These are phyloP conservation scores for Anableps anableps DNA, from an alignment of 2,797 vertebrate species.

Conservation along the genomic window DNA sequence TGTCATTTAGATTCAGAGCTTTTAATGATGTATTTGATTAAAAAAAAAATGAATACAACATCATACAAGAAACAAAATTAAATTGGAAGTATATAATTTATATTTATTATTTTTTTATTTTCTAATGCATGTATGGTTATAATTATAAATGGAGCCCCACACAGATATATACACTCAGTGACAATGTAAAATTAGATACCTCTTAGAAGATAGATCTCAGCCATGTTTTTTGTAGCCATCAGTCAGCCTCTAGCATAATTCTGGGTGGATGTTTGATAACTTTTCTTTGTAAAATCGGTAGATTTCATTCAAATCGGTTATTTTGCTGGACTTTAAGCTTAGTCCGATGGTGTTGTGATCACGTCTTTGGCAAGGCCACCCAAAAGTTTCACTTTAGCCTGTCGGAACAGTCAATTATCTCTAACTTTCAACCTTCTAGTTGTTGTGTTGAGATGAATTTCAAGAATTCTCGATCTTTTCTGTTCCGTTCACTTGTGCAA, in stretches of 20 bases:
- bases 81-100: no score
- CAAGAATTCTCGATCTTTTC: background rate
- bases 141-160: no score
- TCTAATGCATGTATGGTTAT: no score
- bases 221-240: background rate
- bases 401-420: background rate
- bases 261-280: background rate
- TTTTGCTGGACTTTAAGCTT: background rate
- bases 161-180: no score
- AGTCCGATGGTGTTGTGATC: background rate
- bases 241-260: background rate
- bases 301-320: background rate
- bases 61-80: no score
- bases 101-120: no score
- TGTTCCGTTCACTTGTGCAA: background rate
- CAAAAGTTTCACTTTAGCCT: background rate
- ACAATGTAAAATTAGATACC: background rate
- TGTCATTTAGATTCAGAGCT: no score
- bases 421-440: background rate
- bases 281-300: background rate
- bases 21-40: no score
- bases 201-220: background rate
- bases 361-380: background rate
- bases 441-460: background rate
- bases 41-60: no score